Evolutionary conservation across 1,140 invertebrate genomes (phyloP), one percentile per base, ranked within the genome.

Genomic region (Acromyrmex heyeri): DNA sequence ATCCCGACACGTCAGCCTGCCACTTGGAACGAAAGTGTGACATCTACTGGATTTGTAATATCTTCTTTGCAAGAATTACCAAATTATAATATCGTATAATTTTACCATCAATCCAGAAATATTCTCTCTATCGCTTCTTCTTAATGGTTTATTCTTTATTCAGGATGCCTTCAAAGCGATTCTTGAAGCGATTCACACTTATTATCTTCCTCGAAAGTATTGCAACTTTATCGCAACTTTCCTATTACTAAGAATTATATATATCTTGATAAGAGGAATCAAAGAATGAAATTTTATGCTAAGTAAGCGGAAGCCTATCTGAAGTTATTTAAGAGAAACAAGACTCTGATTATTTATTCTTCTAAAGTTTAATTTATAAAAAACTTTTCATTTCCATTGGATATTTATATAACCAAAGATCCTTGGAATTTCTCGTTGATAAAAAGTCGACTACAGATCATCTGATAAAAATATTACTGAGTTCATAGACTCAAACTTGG

Each of bases 1-100:
- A 83, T 83, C 79, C 79, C 38, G 79, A 62, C 79, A 83, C 53
- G 79, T 83, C 79, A 83, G 55, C 79, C 55, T 75, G 79, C 79
- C 57, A 83, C 79, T 83, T 75, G 57, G 79, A 44, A 83, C 38
- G 79, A 83, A 57, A 83, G 30, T 44, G 55, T 21, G 27, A 82
- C 38, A 55, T 82, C 18, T n/a, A 72, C 53, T 24, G 14, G 18
- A 82, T 12, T 82, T 59, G 34, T n/a, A 72, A 82, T 82, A 57
- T 30, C 57, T 14, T 21, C 38, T 18, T 44, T 44, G 69, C 38
- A 48, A 73, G 69, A 83, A 83, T 50, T 73, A 82, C 24, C 8
- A n/a, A 50, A 82, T 72, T 59, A 82, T 59, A 48, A 75, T 72
- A 6, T 61, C 48, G 24, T 18, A 55, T 38, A 55, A 10, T 38